A percentile compares a stretch with the other conserved stretches of the same genome.
phyloP scores from a whole-genome alignment of 2,888 invertebrate genomes.

The Dryomyza anilis region DNA sequence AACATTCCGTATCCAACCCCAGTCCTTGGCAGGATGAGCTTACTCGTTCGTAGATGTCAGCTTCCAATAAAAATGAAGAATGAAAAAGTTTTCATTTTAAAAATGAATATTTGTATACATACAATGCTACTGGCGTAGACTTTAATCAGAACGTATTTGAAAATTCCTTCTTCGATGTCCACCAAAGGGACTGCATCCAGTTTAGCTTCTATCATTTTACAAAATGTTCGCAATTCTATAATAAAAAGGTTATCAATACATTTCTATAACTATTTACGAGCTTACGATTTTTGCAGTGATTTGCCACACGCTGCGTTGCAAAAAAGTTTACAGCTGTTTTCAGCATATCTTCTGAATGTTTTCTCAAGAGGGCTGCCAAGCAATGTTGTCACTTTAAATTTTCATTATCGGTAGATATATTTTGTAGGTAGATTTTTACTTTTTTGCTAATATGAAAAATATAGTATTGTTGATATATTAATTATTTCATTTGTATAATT shows the following conservation, averaged over 20 bases:
- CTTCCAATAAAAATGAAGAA: slow-evolving; percentile 59
- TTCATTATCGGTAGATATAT: too few species aligned
- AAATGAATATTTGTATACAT: slow-evolving; percentile 48
- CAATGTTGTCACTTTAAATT: too few species aligned
- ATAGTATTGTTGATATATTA: too few species aligned
- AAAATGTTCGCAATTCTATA: slow-evolving; percentile 29
- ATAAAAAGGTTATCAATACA: neutral
- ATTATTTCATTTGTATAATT: too few species aligned
- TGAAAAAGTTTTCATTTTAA: too few species aligned
- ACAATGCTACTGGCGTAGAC: slow-evolving; percentile 79
- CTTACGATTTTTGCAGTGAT: neutral
- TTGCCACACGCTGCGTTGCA: slow-evolving; percentile 8
- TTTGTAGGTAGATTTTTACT: too few species aligned
- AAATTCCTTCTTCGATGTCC: slow-evolving; percentile 87
- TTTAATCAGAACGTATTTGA: slow-evolving; percentile 90
- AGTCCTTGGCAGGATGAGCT: slow-evolving; percentile 50
- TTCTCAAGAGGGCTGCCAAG: too few species aligned
- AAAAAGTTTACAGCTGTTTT: slow-evolving; percentile 41
- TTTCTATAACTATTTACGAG: neutral
- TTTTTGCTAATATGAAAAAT: too few species aligned
- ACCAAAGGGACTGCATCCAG: slow-evolving; percentile 66
- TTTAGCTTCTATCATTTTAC: slow-evolving; percentile 50
- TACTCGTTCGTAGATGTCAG: slow-evolving; percentile 79
- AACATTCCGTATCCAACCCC: slow-evolving; percentile 76
- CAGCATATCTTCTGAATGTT: slow-evolving; percentile 41